phyloP scores from a whole-genome alignment of 2,113 vertebrate genomes.

The Dermatemys mawii region DNA sequence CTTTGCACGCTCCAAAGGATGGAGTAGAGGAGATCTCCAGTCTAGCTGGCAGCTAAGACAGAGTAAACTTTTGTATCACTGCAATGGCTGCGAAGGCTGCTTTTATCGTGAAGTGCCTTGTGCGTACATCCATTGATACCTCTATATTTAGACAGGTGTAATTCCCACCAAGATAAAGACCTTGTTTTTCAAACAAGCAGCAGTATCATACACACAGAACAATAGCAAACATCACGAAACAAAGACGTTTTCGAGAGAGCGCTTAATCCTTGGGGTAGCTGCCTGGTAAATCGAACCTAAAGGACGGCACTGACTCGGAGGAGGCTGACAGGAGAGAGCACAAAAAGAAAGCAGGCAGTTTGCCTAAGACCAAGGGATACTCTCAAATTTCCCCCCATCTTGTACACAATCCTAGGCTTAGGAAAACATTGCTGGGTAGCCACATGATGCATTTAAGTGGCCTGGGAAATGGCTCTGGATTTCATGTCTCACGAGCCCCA shows the following conservation, averaged over 20 bases:
- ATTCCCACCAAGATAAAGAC: constrained; percentile 60
- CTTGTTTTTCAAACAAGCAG: constrained; percentile 40
- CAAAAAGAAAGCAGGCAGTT: not conserved
- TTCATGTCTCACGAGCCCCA: not conserved
- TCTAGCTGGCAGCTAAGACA: accelerated
- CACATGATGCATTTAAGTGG: not conserved
- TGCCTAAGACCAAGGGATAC: not conserved
- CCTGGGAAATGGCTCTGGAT: not conserved
- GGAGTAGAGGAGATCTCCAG: not conserved
- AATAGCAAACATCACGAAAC: constrained; percentile 50
- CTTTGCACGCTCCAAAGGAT: accelerated
- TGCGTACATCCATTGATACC: accelerated
- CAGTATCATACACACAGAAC: not conserved
- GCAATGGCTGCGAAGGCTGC: accelerated
- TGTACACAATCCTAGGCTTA: not conserved
- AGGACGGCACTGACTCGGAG: accelerated
- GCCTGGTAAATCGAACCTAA: not conserved
- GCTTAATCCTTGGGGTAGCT: not conserved
- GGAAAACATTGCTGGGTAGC: not conserved
- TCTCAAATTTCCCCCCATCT: not conserved
- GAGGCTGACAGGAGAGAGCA: accelerated
- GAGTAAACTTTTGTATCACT: not conserved
- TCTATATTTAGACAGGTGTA: constrained; percentile 48
- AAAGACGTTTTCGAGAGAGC: constrained; percentile 40
- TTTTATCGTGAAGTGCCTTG: not conserved